phyloP scores from a whole-genome alignment of 2,888 invertebrate genomes.

The Crematogaster levior region DNA sequence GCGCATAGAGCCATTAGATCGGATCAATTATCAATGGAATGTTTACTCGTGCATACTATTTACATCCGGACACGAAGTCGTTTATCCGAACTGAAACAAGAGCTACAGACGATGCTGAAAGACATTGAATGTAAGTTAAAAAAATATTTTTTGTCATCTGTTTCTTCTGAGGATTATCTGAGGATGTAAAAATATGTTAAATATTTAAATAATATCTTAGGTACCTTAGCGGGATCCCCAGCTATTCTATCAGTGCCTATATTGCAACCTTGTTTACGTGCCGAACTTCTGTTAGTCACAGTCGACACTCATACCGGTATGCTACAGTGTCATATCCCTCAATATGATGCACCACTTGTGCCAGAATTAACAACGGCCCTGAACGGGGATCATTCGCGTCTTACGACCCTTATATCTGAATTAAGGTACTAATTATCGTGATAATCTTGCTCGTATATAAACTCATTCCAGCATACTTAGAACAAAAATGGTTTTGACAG shows the following conservation, averaged over 20 bases:
- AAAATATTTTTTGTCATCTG: background rate
- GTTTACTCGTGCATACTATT: conserved; percentile 97
- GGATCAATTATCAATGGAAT: conserved; percentile 97
- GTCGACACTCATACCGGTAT: conserved; percentile 98
- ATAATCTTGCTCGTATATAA: background rate
- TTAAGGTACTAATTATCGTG: conserved; percentile 85
- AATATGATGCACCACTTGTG: conserved; percentile 93
- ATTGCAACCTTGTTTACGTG: conserved; percentile 94
- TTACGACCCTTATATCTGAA: conserved; percentile 90
- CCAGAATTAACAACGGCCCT: conserved; percentile 93
- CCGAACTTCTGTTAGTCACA: conserved; percentile 96
- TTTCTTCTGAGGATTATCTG: conserved; percentile 25
- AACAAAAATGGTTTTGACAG: conserved; percentile 84
- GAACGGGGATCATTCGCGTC: conserved; percentile 90
- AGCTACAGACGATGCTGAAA: conserved; percentile 90
- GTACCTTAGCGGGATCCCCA: conserved; percentile 96
- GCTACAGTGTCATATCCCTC: conserved; percentile 96
- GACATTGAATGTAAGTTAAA: conserved; percentile 87
- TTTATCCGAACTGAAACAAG: conserved; percentile 92
- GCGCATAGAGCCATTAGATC: conserved; percentile 93
- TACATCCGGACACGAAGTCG: conserved; percentile 96
- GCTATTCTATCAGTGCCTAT: conserved; percentile 96
- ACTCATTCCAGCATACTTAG: background rate
- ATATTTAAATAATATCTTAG: conserved; percentile 85
- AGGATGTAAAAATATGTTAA: background rate